Base-by-base conservation (phyloP, 2,113 vertebrate species). In the Cyprinodon tularosa region DNA sequence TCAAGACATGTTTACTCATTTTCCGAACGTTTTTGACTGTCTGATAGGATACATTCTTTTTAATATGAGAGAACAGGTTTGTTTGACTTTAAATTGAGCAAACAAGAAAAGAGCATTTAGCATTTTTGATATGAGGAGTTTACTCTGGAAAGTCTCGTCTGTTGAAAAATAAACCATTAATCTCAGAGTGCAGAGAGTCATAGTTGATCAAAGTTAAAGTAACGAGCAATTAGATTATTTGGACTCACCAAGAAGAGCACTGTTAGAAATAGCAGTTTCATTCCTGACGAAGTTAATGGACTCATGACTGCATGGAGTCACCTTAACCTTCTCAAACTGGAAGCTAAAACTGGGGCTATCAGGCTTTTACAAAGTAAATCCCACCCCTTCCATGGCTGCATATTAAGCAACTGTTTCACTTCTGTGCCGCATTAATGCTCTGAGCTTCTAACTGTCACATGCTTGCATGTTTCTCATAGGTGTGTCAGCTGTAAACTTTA, bases 211-310 rank as follows among this genome's bases (percentile, higher is more conserved):
- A 38, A 3, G 2, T 60, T 4, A 72, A 62, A 12, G 13, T 1
- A 20, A 1, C 1, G 1, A 61, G 37, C 7, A 60, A 42, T 9
- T 61, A 37, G 17, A 22, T 53, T n/a, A 9, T 15, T 9, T 53
- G 29, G 66, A 92, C 91, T 92, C 76, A 92, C 91, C 87, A 85
- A 29, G 4, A 76, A 69, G 68, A 86, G 20, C 22, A 63, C 1
- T 3, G 84, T 36, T 10, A 89, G 66, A 15, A 91, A 77, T 71
- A 89, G 72, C 17, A 86, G 71, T 15, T 67, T 69, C 40, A 79
- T n/a, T 59, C 36, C 71, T 57, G 70, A 7, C 0, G 72, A 37
- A 29, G 36, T 72, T 29, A 69, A 47, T 20, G 53, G 6, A 37
- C 73, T 79, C 88, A 91, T 89, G 60, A 42, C 1, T 57, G 38